Evolutionary conservation across 2,113 vertebrate genomes (phyloP).

Genomic region (Synodontis membranacea): DNA sequence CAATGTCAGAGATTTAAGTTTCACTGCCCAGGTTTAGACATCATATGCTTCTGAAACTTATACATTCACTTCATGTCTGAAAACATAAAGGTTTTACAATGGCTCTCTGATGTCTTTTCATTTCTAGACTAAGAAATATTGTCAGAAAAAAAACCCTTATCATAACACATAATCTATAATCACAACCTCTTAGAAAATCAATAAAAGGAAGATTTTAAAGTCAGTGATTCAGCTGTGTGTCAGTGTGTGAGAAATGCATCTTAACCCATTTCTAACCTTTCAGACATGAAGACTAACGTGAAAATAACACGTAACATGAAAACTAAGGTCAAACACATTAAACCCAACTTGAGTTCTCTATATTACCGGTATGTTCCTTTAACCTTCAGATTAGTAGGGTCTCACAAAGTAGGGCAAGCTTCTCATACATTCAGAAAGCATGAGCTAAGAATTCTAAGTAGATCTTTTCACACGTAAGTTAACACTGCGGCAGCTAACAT

Average conservation of each 20-base stretch:
- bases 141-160: neutral
- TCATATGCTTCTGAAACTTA: neutral
- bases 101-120: neutral
- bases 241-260: neutral
- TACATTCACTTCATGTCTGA: neutral
- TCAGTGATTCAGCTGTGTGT: neutral
- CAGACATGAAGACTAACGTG: no score
- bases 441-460: conserved; percentile 31
- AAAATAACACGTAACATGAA: conserved; percentile 11
- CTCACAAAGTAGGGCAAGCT: conserved; percentile 8
- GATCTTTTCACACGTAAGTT: conserved; percentile 31
- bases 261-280: conserved; percentile 10
- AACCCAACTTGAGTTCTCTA: neutral
- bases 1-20: conserved; percentile 3
- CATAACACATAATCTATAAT: neutral
- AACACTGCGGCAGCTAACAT: conserved; percentile 40
- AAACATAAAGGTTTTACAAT: neutral
- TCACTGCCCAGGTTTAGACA: neutral
- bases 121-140: neutral
- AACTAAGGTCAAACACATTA: conserved; percentile 16
- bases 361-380: neutral
- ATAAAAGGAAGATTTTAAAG: neutral
- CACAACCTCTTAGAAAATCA: neutral
- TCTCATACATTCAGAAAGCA: conserved; percentile 19
- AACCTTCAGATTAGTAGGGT: conserved; percentile 20